A percentile compares a stretch with the other conserved stretches of the same genome.
Conservation (phyloP, 2,888 invertebrate species). For the Didymodactylos carnosus region DNA sequence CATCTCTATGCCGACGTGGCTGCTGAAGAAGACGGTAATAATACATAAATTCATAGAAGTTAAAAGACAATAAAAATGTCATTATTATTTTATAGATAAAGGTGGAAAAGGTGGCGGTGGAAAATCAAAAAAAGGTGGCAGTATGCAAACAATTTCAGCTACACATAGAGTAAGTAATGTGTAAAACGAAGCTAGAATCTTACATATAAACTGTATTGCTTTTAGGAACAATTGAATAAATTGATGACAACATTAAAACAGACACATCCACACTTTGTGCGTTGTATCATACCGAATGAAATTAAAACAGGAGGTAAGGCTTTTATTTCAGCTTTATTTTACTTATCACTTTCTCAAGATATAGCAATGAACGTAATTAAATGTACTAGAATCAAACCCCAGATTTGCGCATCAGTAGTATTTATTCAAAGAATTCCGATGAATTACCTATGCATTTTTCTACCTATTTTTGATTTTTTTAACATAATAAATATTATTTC, state of each 20-base stretch:
- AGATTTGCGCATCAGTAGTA: too few species aligned
- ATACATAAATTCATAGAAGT: too few species aligned
- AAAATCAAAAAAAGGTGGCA: slow-evolving; percentile 85
- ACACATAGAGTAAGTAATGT: slow-evolving; percentile 57
- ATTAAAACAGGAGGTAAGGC: slow-evolving; percentile 37
- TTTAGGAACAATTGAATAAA: slow-evolving; percentile 54
- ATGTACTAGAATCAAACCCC: too few species aligned
- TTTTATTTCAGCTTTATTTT: too few species aligned
- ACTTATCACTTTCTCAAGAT: too few species aligned
- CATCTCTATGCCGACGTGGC: not conserved
- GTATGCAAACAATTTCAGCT: slow-evolving; percentile 94
- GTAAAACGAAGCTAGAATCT: not conserved
- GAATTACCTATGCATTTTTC: too few species aligned
- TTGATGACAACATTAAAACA: slow-evolving; percentile 85
- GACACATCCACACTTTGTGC: slow-evolving; percentile 96
- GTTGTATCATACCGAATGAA: slow-evolving; percentile 96
- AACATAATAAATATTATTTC: too few species aligned
- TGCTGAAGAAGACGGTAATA: slow-evolving; percentile 32
- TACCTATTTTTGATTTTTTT: too few species aligned
- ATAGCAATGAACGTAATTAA: too few species aligned
- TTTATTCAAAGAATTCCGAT: too few species aligned
- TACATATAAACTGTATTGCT: not conserved
- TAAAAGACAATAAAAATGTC: too few species aligned
- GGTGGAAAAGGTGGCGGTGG: slow-evolving; percentile 37
- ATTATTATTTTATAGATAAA: too few species aligned